Percentiles rank a stretch among this genome's conserved stretches.
Conservation (phyloP, 2,888 invertebrate genomes). For the Onthophagus sagittarius region DNA sequence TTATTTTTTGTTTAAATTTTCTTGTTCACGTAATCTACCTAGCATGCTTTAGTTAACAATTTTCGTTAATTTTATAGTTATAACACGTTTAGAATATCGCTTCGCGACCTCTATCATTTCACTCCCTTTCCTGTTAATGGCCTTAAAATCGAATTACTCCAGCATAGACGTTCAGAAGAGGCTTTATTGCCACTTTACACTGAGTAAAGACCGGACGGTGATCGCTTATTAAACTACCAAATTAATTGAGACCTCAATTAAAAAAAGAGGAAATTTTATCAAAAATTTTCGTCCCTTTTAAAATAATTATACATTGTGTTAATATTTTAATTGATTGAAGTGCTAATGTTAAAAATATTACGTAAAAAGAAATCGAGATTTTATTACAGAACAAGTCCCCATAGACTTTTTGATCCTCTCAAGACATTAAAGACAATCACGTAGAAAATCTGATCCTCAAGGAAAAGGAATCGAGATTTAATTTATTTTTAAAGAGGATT, state of each 20-base stretch:
- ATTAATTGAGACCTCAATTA: conserved; percentile 20
- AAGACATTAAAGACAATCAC: not conserved
- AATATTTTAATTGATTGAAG: too few species aligned
- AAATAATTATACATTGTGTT: too few species aligned
- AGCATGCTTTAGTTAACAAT: too few species aligned
- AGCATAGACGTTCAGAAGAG: conserved; percentile 38
- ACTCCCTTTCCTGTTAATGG: conserved; percentile 34
- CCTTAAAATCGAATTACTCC: conserved; percentile 39
- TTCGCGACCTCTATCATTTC: not conserved
- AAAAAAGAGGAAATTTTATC: not conserved
- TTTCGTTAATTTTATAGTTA: not conserved
- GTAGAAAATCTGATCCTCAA: too few species aligned
- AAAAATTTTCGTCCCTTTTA: too few species aligned
- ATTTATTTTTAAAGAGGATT: too few species aligned
- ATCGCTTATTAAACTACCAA: conserved; percentile 21
- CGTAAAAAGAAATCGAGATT: too few species aligned
- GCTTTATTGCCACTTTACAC: conserved; percentile 37
- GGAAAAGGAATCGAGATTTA: too few species aligned
- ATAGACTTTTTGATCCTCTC: not conserved
- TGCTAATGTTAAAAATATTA: too few species aligned
- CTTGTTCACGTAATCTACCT: too few species aligned
- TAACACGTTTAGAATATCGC: not conserved
- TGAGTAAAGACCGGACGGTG: conserved; percentile 15
- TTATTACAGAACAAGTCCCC: not conserved
- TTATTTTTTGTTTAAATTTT: too few species aligned